Conservation (phyloP, 2,113 vertebrate species). For the Myrmecophaga tridactyla region DNA sequence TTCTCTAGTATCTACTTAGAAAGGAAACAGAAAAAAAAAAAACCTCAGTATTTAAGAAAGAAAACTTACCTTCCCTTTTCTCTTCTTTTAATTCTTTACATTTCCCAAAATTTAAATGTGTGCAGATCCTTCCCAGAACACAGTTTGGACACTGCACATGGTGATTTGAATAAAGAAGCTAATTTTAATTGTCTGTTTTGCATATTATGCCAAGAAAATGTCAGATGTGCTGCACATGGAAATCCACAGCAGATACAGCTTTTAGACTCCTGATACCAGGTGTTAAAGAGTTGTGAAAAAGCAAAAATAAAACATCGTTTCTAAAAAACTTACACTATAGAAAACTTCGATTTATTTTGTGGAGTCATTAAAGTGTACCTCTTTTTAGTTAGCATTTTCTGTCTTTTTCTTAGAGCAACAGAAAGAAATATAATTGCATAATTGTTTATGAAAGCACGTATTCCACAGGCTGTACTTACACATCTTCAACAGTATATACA, state of each 20-base stretch:
- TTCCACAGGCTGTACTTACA: not conserved
- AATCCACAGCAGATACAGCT: not conserved
- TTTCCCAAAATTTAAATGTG: not conserved
- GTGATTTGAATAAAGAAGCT: constrained; percentile 17
- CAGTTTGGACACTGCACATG: not conserved
- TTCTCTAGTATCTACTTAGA: constrained; percentile 29
- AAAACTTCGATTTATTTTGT: constrained; percentile 9
- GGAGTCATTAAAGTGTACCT: not conserved
- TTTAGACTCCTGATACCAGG: not conserved
- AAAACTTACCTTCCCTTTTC: not conserved
- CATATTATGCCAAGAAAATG: constrained; percentile 17
- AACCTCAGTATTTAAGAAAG: not conserved
- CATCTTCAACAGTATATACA: not conserved
- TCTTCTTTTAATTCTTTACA: too few species aligned
- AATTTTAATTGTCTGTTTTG: constrained; percentile 47
- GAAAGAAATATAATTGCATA: not conserved
- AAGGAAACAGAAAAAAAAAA: constrained; percentile 11
- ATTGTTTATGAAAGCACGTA: not conserved
- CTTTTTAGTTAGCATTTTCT: not conserved
- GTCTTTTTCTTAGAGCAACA: not conserved
- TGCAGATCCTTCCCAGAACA: not conserved
- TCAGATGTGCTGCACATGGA: not conserved
- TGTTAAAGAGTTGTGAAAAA: constrained; percentile 1
- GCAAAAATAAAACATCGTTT: not conserved
- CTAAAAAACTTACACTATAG: not conserved